Conservation (phyloP, 2,888 invertebrate genomes). For the Piscicola geometra region DNA sequence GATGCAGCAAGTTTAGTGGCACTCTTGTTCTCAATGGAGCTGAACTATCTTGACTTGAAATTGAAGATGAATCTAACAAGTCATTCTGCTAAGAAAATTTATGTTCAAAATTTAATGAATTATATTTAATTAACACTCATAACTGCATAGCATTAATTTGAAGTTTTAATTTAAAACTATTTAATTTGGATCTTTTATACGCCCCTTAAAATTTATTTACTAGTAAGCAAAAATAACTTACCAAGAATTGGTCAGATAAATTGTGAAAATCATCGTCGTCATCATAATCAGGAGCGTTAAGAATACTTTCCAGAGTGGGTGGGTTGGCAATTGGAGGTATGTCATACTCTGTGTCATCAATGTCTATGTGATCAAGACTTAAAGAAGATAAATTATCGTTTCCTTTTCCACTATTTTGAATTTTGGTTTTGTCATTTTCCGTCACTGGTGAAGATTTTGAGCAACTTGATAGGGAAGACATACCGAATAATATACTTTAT, state of each 20-base stretch:
- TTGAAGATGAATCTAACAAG: conserved; percentile 51
- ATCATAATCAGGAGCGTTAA: conserved; percentile 58
- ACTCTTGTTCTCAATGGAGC: not conserved
- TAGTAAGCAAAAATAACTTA: not conserved
- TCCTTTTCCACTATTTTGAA: not conserved
- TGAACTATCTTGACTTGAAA: conserved; percentile 51
- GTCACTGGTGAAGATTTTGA: not conserved
- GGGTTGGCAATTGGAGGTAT: conserved; percentile 71
- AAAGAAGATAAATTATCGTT: not conserved
- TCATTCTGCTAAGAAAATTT: conserved; percentile 48
- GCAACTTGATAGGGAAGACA: not conserved
- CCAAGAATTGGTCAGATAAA: not conserved
- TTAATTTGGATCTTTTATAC: not conserved
- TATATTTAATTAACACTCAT: no score
- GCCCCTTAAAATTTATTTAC: not conserved
- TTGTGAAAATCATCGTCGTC: conserved; percentile 1
- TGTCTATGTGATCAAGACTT: conserved; percentile 21
- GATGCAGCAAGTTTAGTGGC: conserved; percentile 8
- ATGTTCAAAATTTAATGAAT: not conserved
- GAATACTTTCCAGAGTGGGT: conserved; percentile 74
- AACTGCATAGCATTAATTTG: no score
- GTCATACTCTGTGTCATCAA: conserved; percentile 76
- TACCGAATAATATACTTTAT: not conserved
- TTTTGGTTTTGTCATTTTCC: not conserved
- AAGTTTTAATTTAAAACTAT: no score